Evolutionary conservation across 1,140 invertebrate genomes (phyloP).

Genomic region (Brachionus manjavacas): DNA sequence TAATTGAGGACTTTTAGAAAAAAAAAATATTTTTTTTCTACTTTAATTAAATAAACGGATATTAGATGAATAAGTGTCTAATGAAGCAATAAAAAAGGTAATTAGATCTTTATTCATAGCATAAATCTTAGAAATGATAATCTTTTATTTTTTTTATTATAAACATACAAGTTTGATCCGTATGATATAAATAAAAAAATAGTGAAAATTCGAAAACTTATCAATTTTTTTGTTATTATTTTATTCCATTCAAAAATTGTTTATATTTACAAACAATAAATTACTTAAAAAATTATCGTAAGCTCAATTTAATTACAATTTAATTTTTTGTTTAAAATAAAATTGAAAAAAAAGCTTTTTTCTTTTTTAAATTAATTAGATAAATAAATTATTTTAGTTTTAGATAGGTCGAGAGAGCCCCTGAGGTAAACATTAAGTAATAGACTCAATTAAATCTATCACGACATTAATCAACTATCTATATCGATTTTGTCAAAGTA

Average conservation of each 20-base stretch:
- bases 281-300: neutral
- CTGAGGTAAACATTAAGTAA: neutral
- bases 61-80: neutral
- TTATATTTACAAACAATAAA: neutral
- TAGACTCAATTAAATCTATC: neutral
- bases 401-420: neutral
- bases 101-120: neutral
- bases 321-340: neutral
- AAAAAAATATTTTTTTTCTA: too few relatives aligned
- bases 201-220: neutral
- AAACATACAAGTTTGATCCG: neutral
- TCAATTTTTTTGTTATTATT: neutral
- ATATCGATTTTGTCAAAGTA: neutral
- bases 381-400: neutral
- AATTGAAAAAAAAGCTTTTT: neutral
- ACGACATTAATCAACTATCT: neutral
- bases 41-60: neutral
- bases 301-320: neutral
- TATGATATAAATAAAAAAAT: neutral
- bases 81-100: neutral
- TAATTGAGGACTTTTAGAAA: too few relatives aligned
- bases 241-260: neutral
- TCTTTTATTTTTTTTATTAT: neutral
- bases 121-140: neutral
- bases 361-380: neutral